Base-by-base conservation (phyloP, 2,888 invertebrate species). In the Rhogogaster chlorosoma region DNA sequence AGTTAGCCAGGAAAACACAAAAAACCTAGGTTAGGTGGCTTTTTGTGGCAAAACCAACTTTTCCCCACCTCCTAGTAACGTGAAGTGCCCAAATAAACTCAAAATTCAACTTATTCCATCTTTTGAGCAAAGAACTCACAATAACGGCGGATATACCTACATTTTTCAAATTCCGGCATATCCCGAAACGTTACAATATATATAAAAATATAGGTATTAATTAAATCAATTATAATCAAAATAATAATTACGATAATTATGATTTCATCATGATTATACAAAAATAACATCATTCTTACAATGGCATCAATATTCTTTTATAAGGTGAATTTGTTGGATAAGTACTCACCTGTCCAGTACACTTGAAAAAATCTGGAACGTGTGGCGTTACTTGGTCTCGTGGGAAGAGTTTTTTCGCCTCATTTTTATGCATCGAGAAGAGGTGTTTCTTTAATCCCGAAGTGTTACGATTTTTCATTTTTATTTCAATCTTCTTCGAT, bases 391-490 rank as follows among this genome's bases (percentile, higher is more conserved):
- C 36, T 42, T 73, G 42, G 18, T 73, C 22, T 2, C 42, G 73
- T 3, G 42, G 73, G n/a, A 73, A 73, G 22, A 38, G 38, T n/a
- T 73, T 38, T 38, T 42, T 38, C 32, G 73, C 38, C 22, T 73
- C 38, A 18, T 73, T 36, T 22, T 36, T 73, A 73, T 73, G 73
- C 42, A 22, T 12, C 38, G 73, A 38, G 4, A 73, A 10, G n/a
- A 73, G 73, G 22, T 73, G 73, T 73, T 73, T 73, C 22, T 42
- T 42, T 22, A 73, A 42, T 2, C 73, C 73, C 6, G 38, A 73
- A 73, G 73, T 73, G 29, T 73, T 73, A 15, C 73, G 73, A 42
- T 36, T 42, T 73, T 73, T 73, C 73, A 73, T 73, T 73, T 73
- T 73, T 18, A 42, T 42, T 22, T 73, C 73, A 18, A 22, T 22